These are phyloP conservation scores for Gari tellinella DNA, from an alignment of 2,888 invertebrate genomes.

Conservation along the genomic window DNA sequence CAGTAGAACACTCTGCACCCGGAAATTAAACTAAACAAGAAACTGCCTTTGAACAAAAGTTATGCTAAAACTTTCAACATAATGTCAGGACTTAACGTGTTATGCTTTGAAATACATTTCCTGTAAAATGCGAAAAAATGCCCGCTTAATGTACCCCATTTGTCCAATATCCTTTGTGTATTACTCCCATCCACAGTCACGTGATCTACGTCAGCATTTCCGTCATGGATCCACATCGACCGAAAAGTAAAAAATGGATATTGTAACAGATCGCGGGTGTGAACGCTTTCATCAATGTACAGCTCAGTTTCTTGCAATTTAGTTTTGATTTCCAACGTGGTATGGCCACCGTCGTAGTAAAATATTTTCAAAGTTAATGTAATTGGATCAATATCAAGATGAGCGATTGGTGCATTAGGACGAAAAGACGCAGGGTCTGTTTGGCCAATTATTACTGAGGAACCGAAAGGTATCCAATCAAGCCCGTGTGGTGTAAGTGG, in stretches of 20 bases:
- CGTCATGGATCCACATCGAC: slow-evolving; percentile 71
- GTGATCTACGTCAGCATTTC: slow-evolving; percentile 70
- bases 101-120: slow-evolving; percentile 70
- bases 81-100: slow-evolving; percentile 69
- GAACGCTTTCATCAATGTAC: slow-evolving; percentile 21
- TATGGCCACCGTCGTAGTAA: slow-evolving; percentile 54
- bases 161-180: slow-evolving; percentile 37
- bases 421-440: slow-evolving; percentile 48
- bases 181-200: slow-evolving; percentile 58
- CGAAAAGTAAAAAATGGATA: slow-evolving; percentile 66
- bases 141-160: slow-evolving; percentile 57
- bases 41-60: too few relatives aligned
- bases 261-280: slow-evolving; percentile 3
- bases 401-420: slow-evolving; percentile 62
- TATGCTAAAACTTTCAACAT: slow-evolving; percentile 33
- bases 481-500: slow-evolving; percentile 68
- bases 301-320: slow-evolving; percentile 34
- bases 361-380: slow-evolving; percentile 45
- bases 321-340: slow-evolving; percentile 27
- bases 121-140: slow-evolving; percentile 68
- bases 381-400: slow-evolving; percentile 59
- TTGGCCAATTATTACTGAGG: slow-evolving; percentile 69
- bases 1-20: too few relatives aligned
- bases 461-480: slow-evolving; percentile 75
- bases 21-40: too few relatives aligned